Evolutionary conservation across 2,797 vertebrate genomes (phyloP).

Genomic region (Enteromius argenteus): DNA sequence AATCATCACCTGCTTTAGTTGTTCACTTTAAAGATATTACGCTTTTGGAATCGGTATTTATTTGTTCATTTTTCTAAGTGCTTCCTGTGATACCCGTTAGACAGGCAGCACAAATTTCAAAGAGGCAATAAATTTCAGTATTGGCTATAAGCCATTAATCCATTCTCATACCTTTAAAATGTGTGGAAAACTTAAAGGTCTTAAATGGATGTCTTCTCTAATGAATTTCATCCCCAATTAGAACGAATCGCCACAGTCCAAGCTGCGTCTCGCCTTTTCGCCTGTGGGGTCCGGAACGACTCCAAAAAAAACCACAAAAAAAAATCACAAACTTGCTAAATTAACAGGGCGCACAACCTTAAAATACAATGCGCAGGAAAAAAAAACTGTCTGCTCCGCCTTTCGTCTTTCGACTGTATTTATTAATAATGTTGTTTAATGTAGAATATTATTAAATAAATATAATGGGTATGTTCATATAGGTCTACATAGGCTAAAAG

Average conservation of each 20-base stretch:
- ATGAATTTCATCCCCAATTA: slow-evolving; percentile 85
- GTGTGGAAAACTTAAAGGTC: slow-evolving; percentile 79
- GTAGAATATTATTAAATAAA: neutral
- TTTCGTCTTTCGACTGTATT: neutral
- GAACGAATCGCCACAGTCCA: slow-evolving; percentile 71
- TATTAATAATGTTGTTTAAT: neutral
- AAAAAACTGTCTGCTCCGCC: slow-evolving; percentile 16
- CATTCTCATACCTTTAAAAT: slow-evolving; percentile 83
- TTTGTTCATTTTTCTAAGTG: slow-evolving; percentile 46
- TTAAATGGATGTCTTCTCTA: slow-evolving; percentile 80
- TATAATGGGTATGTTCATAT: neutral
- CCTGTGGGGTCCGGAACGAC: slow-evolving; percentile 64
- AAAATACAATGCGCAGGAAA: slow-evolving; percentile 5
- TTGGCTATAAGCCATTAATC: slow-evolving; percentile 80
- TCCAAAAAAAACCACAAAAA: neutral
- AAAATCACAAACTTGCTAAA: slow-evolving; percentile 75
- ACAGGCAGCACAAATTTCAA: slow-evolving; percentile 69
- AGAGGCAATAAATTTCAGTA: slow-evolving; percentile 76
- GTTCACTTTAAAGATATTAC: slow-evolving; percentile 2
- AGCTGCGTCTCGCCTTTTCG: slow-evolving; percentile 70
- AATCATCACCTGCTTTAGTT: neutral
- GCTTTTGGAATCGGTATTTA: slow-evolving; percentile 28
- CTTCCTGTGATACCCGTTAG: slow-evolving; percentile 71
- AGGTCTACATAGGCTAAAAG: neutral
- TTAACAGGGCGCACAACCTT: slow-evolving; percentile 25